Evolutionary conservation across 1,140 invertebrate species (phyloP).

Genomic region (Leptinotarsa undecemlineata): DNA sequence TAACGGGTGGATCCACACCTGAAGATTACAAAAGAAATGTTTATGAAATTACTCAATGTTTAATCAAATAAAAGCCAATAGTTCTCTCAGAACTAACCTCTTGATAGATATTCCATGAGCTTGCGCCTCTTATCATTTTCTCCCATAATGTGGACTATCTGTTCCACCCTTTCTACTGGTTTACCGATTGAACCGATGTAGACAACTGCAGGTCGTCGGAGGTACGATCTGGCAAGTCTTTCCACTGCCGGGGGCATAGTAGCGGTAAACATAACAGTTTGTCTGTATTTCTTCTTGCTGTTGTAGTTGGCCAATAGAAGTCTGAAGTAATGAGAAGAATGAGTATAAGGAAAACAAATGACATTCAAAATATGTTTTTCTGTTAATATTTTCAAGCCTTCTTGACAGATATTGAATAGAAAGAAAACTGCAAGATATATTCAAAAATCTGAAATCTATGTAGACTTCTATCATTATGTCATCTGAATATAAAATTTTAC

Average conservation of each 20-base stretch:
- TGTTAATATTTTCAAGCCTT: no score
- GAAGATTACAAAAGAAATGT: neutral
- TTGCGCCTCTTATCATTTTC: constrained; percentile 93
- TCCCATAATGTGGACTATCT: constrained; percentile 93
- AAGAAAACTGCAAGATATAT: no score
- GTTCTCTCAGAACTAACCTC: constrained; percentile 42
- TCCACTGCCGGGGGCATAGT: constrained; percentile 99
- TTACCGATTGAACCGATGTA: constrained; percentile 99
- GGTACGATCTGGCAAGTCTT: constrained; percentile 90
- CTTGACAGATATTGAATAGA: no score
- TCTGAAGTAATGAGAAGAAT: constrained; percentile 8
- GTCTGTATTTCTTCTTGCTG: constrained; percentile 96
- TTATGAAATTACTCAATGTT: no score
- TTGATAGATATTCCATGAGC: constrained; percentile 82
- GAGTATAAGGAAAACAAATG: no score
- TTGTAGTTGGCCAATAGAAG: constrained; percentile 89
- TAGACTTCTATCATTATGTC: no score
- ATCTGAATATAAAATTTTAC: no score
- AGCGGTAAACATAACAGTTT: constrained; percentile 99
- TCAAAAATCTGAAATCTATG: no score
- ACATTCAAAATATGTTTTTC: no score
- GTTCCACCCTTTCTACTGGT: constrained; percentile 97
- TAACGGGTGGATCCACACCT: constrained; percentile 93
- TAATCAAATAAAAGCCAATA: no score
- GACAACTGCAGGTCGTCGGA: constrained; percentile 94